phyloP scores from a whole-genome alignment of 2,113 vertebrate species.

The human (Homo sapiens) region GRCh38 chr1:184726001-184726500 shows the following conservation, averaged over 20 bases:
- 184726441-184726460: slow-evolving; percentile 34
- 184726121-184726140: background rate
- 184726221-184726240: slow-evolving; percentile 52
- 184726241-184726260: slow-evolving; percentile 93
- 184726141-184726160: background rate
- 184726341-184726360: slow-evolving; percentile 95
- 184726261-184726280: slow-evolving; percentile 95
- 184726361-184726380: slow-evolving; percentile 95
- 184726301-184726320: slow-evolving; percentile 98
- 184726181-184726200: background rate
- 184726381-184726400: slow-evolving; percentile 91
- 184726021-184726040: slow-evolving; percentile 10
- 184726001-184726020: background rate
- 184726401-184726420: background rate
- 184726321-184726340: slow-evolving; percentile 98
- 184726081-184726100: background rate
- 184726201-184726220: background rate
- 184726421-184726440: background rate
- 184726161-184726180: background rate
- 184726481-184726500: slow-evolving; percentile 16
- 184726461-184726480: background rate
- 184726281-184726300: slow-evolving; percentile 98
- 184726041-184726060: slow-evolving; percentile 14
- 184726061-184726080: background rate
- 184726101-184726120: background rate